These are phyloP conservation scores for Caenorhabditis sp. DNA, from an alignment of 2,888 invertebrate species.

Conservation along the genomic window DNA sequence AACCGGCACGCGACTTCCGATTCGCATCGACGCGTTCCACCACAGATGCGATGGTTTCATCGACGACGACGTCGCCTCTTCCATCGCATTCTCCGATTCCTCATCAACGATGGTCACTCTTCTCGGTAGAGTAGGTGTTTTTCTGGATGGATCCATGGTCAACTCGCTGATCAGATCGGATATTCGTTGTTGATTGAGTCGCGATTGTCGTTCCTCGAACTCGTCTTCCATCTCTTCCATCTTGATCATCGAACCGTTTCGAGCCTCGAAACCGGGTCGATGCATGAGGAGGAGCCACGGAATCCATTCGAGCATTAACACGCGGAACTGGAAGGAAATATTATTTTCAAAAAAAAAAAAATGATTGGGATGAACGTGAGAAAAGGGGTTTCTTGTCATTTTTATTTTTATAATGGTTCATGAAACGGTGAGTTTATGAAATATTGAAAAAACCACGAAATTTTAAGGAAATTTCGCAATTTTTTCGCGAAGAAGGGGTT, in stretches of 20 bases:
- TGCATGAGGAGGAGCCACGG: constrained; percentile 57
- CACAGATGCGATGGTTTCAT: constrained; percentile 26
- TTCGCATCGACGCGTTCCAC: constrained; percentile 40
- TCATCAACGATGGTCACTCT: constrained; percentile 37
- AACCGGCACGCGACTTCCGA: constrained; percentile 37
- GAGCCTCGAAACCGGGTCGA: constrained; percentile 50
- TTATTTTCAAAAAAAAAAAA: no score
- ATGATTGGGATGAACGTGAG: background rate
- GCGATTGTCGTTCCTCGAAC: constrained; percentile 32
- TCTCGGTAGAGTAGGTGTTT: constrained; percentile 17
- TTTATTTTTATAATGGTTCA: background rate
- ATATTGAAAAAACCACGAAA: no score
- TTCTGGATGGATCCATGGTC: constrained; percentile 21
- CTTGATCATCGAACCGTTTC: constrained; percentile 22
- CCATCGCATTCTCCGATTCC: background rate
- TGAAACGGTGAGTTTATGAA: background rate
- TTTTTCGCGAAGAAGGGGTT: no score
- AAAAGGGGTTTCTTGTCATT: background rate
- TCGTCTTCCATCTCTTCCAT: constrained; percentile 31
- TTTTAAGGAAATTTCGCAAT: no score
- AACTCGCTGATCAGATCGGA: constrained; percentile 23
- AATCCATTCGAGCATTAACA: constrained; percentile 55
- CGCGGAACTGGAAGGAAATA: constrained; percentile 42
- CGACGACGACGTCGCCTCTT: background rate
- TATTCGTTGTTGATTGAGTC: constrained; percentile 34